Evolutionary conservation across 2,113 vertebrate species (phyloP).

Genomic region (Emberiza fucata): DNA sequence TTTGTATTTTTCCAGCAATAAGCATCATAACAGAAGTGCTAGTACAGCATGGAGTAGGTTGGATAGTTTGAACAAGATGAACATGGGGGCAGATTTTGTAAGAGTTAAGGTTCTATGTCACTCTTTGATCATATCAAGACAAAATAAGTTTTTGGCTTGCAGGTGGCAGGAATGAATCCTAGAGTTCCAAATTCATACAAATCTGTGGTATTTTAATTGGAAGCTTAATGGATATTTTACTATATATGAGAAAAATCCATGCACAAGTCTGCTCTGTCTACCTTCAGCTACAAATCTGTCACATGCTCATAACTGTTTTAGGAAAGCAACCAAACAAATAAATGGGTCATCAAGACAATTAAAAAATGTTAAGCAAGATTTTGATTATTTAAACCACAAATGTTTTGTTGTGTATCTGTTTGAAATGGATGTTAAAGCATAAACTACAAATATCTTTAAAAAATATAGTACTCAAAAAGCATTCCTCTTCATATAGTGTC

Average conservation of each 20-base stretch:
- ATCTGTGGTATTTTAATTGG: neutral
- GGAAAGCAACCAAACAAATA: neutral
- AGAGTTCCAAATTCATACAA: neutral
- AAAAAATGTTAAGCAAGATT: neutral
- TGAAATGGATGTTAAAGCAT: neutral
- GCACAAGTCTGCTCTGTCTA: neutral
- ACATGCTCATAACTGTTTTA: neutral
- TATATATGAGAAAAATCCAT: neutral
- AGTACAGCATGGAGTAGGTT: neutral
- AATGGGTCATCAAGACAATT: neutral
- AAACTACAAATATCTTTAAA: neutral
- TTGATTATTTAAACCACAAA: neutral
- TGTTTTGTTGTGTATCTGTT: neutral
- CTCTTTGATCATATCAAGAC: neutral
- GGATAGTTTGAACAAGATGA: neutral
- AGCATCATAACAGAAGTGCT: neutral
- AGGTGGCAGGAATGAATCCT: neutral
- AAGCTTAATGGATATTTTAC: neutral
- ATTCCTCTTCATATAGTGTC: fast-evolving
- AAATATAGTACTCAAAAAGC: neutral
- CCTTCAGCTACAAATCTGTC: neutral
- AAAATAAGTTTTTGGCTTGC: neutral
- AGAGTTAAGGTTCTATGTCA: neutral
- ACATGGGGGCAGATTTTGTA: neutral
- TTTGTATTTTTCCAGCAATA: neutral